A percentile compares a stretch with the other conserved stretches of the same genome.
Conservation (phyloP, 2,888 invertebrate species). For the Ecliptopera silaceata region DNA sequence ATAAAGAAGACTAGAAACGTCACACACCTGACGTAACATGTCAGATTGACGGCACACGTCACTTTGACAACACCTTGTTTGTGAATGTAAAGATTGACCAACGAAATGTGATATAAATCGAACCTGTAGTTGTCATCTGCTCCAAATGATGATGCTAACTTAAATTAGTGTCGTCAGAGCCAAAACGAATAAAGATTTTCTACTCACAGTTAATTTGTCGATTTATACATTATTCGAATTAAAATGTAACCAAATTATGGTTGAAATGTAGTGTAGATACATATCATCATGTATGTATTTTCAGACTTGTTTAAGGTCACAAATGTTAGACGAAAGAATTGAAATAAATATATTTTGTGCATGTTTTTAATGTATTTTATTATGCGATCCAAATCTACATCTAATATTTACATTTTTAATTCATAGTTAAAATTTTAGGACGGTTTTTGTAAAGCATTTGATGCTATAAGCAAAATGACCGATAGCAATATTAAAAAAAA, state of each 20-base stretch:
- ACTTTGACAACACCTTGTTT: background rate
- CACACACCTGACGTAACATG: constrained; percentile 10
- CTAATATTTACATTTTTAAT: background rate
- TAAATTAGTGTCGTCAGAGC: too few relatives aligned
- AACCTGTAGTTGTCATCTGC: too few relatives aligned
- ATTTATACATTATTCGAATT: background rate
- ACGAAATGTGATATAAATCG: too few relatives aligned
- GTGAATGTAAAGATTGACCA: too few relatives aligned
- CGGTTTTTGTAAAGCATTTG: background rate
- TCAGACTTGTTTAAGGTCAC: constrained; percentile 60
- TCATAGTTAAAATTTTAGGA: background rate
- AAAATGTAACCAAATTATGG: constrained; percentile 3
- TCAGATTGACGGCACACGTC: background rate
- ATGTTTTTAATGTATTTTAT: constrained; percentile 58
- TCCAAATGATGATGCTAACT: too few relatives aligned
- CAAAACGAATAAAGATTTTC: too few relatives aligned
- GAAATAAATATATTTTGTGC: constrained; percentile 61
- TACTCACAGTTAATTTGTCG: background rate
- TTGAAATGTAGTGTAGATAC: constrained; percentile 57
- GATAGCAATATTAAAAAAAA: too few relatives aligned
- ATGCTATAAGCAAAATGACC: background rate
- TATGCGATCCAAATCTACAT: constrained; percentile 25
- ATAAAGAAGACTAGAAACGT: constrained; percentile 68
- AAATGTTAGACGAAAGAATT: constrained; percentile 52
- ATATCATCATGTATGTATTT: constrained; percentile 62